Evolutionary conservation across 2,797 vertebrate genomes (phyloP), one percentile per base, ranked within the genome.

Genomic region (Mormyrops attenuatus): DNA sequence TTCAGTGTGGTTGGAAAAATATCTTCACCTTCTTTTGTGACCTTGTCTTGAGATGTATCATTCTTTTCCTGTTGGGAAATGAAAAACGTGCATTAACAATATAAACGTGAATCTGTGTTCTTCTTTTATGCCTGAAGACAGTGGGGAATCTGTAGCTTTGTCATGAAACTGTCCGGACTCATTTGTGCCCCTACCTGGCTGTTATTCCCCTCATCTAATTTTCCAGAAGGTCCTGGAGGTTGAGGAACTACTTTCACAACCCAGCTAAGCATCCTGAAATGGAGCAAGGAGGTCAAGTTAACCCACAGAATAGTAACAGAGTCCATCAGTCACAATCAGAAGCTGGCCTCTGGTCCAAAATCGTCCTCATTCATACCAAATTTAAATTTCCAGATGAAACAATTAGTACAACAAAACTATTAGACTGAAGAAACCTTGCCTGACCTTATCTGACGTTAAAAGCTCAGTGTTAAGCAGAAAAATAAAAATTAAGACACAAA

Each of bases 221-320:
- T 93, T 47, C 69, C 90, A 38, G 92, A 88, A 57, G 90, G 87
- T 22, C 88, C 92, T 20, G 93, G 92, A 17, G 93, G 93, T 89
- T 94, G 93, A 88, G 94, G 93, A 90, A 94, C 93, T 88, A 94
- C 93, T 91, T 94, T 94, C 55, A 91, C 91, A 90, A 94, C 92
- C 94, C 93, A 94, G 92, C 91, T 93, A 73, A 94, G 92, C 94
- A 94, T 94, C 90, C 93, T 94, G 53, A 15, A 89, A 77, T 47
- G 84, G 50, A 85, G 11, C 82, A 60, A 88, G 60, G 87, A 57
- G 90, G 7, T 47, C 22, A 52, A 90, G 80, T 13, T 77, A 22
- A 89, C 44, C 88, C 11, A 22, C 30, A 53, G 5, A 11, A 13
- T 34, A 30, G 47, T 89, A 13, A 87, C 47, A 17, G 52, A 85